Evolutionary conservation across 1,140 invertebrate genomes (phyloP), one percentile per base, ranked within the genome.

Genomic region (Sesamia nonagrioides): DNA sequence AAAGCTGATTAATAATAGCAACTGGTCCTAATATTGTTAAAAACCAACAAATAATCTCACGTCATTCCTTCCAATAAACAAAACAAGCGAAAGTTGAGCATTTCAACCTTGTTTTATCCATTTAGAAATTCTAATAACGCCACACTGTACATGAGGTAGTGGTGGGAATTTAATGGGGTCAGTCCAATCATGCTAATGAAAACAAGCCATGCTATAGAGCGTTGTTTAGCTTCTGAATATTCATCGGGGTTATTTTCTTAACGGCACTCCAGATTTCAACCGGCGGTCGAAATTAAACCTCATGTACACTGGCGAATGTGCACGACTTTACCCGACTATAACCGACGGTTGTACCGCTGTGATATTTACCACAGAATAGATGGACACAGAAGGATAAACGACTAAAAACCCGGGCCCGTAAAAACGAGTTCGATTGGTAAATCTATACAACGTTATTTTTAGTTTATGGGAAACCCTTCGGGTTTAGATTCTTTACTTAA

Each of bases 181-280:
- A 88, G 82, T 80, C 88, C 90, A 92, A 92, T 94, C 91, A 92
- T 89, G 89, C 79, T 90, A 94, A 91, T 94, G 89, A 93, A 93
- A 92, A 91, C 90, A 91, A 86, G 82, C 87, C 88, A 89, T 89
- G 86, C 89, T 79, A 88, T 81, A 82, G 78, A 77, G 79, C 84
- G 81, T 82, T 85, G 83, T 88, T 89, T 90, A 88, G 86, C 88
- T 86, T 90, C 80, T 92, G 91, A 91, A 93, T 92, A 91, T 92
- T 91, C 92, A 91, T 77, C 56, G 82, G 68, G 78, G 88, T 85
- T 92, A 92, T 92, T 90, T 92, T 92, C 90, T 93, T 92, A 91
- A 91, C 88, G 77, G 84, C 86, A 81, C 84, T 88, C 72, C 75
- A 90, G 86, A 89, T 91, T 91, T 88, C 81, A 81, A 77, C 83